Conservation (phyloP, 2,888 invertebrate genomes). For the Rugalucina vietnamica region DNA sequence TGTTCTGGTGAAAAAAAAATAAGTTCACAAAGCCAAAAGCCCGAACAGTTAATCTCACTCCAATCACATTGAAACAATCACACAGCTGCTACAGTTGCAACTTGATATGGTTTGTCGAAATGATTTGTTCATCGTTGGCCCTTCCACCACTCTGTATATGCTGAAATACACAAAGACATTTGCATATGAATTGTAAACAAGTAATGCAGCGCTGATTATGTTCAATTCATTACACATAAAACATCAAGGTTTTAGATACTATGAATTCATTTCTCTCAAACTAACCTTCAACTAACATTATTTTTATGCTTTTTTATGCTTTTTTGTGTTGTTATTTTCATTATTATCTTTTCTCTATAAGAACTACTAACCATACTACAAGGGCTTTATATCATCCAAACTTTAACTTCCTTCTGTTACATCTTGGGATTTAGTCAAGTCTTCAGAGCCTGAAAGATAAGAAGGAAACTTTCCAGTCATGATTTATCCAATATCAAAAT, state of each 20-base stretch:
- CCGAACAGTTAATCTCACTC: background rate
- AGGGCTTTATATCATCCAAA: background rate
- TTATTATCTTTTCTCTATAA: background rate
- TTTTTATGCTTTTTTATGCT: background rate
- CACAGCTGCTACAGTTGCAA: background rate
- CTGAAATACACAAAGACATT: background rate
- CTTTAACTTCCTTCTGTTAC: background rate
- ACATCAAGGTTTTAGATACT: background rate
- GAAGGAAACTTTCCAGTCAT: too few species aligned
- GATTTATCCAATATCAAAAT: background rate
- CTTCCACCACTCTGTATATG: background rate
- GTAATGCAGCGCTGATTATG: background rate
- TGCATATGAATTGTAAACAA: background rate
- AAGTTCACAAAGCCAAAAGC: background rate
- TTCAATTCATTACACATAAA: background rate
- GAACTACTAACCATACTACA: background rate
- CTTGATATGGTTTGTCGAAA: conserved; percentile 10
- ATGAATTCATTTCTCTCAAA: background rate
- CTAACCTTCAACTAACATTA: background rate
- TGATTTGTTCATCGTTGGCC: background rate
- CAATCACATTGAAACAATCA: background rate
- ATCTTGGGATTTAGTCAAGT: background rate
- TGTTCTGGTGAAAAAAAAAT: background rate
- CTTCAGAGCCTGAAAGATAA: background rate
- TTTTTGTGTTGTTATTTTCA: background rate